phyloP scores from a whole-genome alignment of 2,113 vertebrate genomes.

The Apodemus speciosus region DNA sequence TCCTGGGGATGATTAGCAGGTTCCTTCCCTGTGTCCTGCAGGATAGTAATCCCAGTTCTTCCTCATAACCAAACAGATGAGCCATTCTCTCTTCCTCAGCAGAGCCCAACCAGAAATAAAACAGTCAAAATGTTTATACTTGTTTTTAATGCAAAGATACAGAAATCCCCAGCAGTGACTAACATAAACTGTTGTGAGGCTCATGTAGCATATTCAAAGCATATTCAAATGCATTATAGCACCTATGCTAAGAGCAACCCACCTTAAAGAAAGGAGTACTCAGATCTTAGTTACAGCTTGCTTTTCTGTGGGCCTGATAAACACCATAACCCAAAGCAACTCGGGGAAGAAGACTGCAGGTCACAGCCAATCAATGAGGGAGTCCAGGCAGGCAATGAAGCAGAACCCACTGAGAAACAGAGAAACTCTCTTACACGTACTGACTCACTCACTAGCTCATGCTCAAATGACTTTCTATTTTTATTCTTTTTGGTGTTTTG shows the following conservation, averaged over 20 bases:
- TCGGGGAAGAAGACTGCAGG: background rate
- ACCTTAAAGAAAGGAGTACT: background rate
- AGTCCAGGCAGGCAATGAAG: background rate
- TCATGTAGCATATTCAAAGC: slow-evolving; percentile 22
- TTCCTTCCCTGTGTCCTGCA: background rate
- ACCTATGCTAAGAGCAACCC: background rate
- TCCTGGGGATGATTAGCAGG: background rate
- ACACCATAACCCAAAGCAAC: background rate
- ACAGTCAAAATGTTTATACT: background rate
- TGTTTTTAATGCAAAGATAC: slow-evolving; percentile 51
- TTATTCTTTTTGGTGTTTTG: background rate
- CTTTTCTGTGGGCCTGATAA: background rate
- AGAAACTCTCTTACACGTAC: background rate
- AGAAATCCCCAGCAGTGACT: slow-evolving; percentile 30
- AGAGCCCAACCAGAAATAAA: background rate
- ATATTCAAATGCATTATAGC: background rate
- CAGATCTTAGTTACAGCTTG: background rate
- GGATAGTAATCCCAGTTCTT: background rate
- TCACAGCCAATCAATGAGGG: background rate
- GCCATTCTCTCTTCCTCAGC: background rate
- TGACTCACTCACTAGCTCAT: background rate
- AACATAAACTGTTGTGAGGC: background rate
- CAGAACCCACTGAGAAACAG: background rate
- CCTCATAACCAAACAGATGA: background rate
- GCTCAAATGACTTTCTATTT: background rate